Conservation (phyloP, 2,888 invertebrate genomes). For the Argyresthia albistria region DNA sequence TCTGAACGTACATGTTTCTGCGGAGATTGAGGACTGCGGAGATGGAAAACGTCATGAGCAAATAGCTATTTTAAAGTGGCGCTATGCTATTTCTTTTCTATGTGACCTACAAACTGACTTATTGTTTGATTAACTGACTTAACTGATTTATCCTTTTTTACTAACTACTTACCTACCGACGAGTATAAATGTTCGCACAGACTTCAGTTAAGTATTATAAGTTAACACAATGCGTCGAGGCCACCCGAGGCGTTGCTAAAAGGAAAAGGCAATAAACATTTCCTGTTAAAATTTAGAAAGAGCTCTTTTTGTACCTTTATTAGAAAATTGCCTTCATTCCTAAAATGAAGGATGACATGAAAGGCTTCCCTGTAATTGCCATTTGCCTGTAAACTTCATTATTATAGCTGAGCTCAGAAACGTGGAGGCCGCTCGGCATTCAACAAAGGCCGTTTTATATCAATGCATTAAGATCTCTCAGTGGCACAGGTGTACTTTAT, state of each 20-base stretch:
- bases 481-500: background rate
- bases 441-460: background rate
- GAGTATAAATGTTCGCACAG: background rate
- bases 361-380: slow-evolving; percentile 37
- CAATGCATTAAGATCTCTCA: slow-evolving; percentile 1
- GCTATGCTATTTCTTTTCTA: too few species aligned
- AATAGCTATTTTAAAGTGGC: too few species aligned
- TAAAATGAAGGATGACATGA: slow-evolving; percentile 38
- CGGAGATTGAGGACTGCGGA: too few species aligned
- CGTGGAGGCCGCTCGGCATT: too few species aligned
- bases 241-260: background rate
- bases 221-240: background rate
- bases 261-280: slow-evolving; percentile 16
- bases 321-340: slow-evolving; percentile 39
- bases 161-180: too few species aligned
- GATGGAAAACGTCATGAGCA: too few species aligned
- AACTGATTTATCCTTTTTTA: too few species aligned
- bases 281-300: slow-evolving; percentile 20
- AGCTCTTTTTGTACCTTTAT: slow-evolving; percentile 26
- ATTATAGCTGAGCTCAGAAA: slow-evolving; percentile 26
- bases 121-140: too few species aligned
- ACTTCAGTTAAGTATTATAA: background rate
- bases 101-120: too few species aligned
- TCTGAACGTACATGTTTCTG: too few species aligned
- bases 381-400: slow-evolving; percentile 41